Evolutionary conservation across 2,113 vertebrate species (phyloP).

Genomic region (Balaenoptera acutorostrata): DNA sequence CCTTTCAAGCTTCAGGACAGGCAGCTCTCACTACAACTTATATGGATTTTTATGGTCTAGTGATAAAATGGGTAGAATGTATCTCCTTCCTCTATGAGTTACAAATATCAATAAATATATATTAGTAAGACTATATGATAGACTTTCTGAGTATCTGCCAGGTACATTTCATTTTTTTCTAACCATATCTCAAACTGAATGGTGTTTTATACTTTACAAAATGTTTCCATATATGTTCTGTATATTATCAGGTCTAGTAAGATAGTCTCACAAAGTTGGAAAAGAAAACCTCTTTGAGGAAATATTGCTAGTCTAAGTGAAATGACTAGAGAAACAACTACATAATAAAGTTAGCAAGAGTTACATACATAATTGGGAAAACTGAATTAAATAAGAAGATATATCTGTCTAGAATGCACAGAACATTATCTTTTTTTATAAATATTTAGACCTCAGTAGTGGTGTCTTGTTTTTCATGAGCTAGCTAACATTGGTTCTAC

Average conservation of each 20-base stretch:
- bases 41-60: neutral
- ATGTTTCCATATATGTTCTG: neutral
- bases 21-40: neutral
- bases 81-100: neutral
- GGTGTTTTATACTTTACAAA: neutral
- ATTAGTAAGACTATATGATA: neutral
- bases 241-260: neutral
- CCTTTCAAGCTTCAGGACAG: neutral
- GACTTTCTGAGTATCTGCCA: neutral
- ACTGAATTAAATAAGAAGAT: neutral
- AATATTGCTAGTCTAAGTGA: neutral
- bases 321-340: neutral
- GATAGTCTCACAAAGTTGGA: neutral
- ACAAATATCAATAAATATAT: neutral
- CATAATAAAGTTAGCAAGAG: neutral
- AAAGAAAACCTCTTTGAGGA: neutral
- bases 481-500: neutral
- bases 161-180: neutral
- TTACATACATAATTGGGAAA: neutral
- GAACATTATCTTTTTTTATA: neutral
- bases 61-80: neutral
- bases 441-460: neutral
- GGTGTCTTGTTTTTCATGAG: neutral
- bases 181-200: neutral
- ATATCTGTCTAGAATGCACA: neutral